phyloP scores from a whole-genome alignment of 2,888 invertebrate genomes.

The Nineta flava region DNA sequence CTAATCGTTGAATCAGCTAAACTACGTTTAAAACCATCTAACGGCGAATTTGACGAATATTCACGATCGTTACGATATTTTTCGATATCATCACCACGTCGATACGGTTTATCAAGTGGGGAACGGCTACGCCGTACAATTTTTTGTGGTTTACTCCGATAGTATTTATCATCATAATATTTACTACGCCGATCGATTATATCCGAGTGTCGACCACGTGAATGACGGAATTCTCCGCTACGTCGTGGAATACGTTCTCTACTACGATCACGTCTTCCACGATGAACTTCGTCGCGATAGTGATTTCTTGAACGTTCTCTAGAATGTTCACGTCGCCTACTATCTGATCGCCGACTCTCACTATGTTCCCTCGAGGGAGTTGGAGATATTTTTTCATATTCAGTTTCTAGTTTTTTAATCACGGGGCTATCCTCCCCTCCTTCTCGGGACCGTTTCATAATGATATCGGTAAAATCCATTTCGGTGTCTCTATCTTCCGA shows the following conservation, averaged over 20 bases:
- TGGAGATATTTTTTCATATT: neutral
- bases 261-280: neutral
- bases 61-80: slow-evolving; percentile 10
- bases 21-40: slow-evolving; percentile 27
- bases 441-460: neutral
- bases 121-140: neutral
- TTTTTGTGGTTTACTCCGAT: neutral
- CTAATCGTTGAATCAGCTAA: slow-evolving; percentile 37
- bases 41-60: slow-evolving; percentile 21
- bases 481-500: neutral
- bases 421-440: neutral
- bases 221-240: neutral
- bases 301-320: neutral
- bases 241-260: neutral
- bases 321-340: neutral
- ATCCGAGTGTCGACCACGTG: neutral
- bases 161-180: neutral
- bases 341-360: neutral
- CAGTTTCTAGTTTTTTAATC: neutral
- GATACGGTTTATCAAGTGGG: neutral
- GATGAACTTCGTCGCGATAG: neutral
- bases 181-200: neutral
- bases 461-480: slow-evolving; percentile 1
- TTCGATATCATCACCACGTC: neutral
- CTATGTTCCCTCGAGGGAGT: neutral